Base-by-base conservation (phyloP, 2,888 invertebrate genomes). In the Campoplex capitator region DNA sequence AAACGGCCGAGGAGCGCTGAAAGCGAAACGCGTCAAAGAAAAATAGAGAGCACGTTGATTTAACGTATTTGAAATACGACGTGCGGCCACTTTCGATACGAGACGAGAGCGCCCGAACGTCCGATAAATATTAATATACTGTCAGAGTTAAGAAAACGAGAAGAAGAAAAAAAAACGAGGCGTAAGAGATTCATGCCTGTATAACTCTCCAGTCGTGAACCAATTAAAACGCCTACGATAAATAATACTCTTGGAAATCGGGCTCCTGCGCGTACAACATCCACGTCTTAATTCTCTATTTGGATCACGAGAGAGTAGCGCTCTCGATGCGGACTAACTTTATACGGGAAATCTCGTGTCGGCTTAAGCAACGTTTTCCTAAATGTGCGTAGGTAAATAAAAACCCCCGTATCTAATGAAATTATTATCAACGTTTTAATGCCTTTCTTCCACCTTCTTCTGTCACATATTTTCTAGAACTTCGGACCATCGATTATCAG, bases 171-270 rank as follows among this genome's bases (percentile, higher is more conserved):
- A 23, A 23, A 23, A 23, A 23, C 23, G 32, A 71, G 74, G 54
- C 38, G 74, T 70, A 87, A 87, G 74, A 84, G 73, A 84, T 75
- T 74, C 74, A 58, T 75, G 77, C 45, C 74, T 48, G 54, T 62
- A 71, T 62, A 82, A 38, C 78, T 70, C 77, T 80, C 81, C 81
- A 84, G 84, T 84, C 48, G 87, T 73, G 84, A 84, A 84, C 87
- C 87, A 87, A 87, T 87, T 87, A 87, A 87, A 87, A 87, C 87
- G 81, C 87, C 87, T 87, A 87, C 84, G 84, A 82, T 84, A 84
- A 87, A 85, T 85, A 83, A 82, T 84, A 76, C 56, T 76, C 62
- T 54, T 79, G 65, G 75, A 76, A 78, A 70, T 70, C 70, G 48
- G 68, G 84, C 86, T 80, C 23, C 81, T 82, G 80, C 32, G 51